phyloP scores from a whole-genome alignment of 1,140 invertebrate genomes.

The Zaprionus camerounensis region DNA sequence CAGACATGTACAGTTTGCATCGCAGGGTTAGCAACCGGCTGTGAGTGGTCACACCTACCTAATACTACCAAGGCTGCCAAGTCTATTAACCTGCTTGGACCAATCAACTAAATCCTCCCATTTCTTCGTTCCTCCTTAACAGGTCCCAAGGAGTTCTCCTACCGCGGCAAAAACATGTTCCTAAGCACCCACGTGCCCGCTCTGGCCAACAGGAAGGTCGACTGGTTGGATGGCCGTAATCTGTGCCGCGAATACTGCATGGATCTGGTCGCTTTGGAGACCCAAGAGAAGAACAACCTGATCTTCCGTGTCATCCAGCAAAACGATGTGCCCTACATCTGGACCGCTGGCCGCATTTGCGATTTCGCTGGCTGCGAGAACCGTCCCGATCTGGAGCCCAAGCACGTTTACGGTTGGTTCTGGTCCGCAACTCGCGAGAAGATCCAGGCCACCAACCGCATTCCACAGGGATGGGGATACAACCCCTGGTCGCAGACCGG shows the following conservation, averaged over 20 bases:
- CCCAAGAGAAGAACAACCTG: constrained; percentile 95
- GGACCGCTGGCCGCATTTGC: constrained; percentile 95
- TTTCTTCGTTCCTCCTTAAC: constrained; percentile 44
- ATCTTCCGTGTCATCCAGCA: constrained; percentile 94
- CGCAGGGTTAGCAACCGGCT: constrained; percentile 28
- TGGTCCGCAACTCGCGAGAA: constrained; percentile 96
- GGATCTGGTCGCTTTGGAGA: constrained; percentile 94
- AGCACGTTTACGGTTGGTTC: constrained; percentile 95
- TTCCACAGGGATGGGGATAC: constrained; percentile 86
- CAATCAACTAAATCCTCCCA: not conserved
- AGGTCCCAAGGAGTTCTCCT: constrained; percentile 96
- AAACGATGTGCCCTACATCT: constrained; percentile 96
- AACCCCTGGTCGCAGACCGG: constrained; percentile 95
- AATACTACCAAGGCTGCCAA: not conserved
- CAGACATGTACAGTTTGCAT: not conserved
- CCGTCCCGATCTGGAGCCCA: constrained; percentile 93
- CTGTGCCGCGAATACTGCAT: constrained; percentile 96
- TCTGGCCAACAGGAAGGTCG: constrained; percentile 91
- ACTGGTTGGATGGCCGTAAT: constrained; percentile 96
- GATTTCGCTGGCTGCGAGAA: constrained; percentile 97
- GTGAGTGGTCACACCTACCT: constrained; percentile 12
- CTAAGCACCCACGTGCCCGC: constrained; percentile 92
- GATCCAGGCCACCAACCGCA: constrained; percentile 92
- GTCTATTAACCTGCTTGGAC: not conserved
- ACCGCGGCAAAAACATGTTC: constrained; percentile 94